These are phyloP conservation scores for Sterrhoptilus dennistouni DNA, from an alignment of 2,113 vertebrate genomes.

Conservation along the genomic window DNA sequence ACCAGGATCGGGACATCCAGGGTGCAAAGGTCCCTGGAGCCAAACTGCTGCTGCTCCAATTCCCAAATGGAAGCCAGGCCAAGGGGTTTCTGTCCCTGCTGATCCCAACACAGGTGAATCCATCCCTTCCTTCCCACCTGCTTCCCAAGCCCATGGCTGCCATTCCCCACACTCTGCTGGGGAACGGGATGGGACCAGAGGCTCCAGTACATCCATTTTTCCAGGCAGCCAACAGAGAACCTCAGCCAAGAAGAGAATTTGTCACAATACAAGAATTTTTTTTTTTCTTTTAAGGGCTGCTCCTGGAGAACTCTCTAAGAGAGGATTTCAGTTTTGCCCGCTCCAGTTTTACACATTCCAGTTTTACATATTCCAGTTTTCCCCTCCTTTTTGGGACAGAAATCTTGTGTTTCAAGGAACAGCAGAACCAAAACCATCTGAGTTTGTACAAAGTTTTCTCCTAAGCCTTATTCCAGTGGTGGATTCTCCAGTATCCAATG, in stretches of 20 bases:
- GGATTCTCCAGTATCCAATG: not conserved
- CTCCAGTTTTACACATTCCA: not conserved
- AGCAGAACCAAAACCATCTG: not conserved
- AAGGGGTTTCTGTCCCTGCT: not conserved
- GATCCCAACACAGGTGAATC: fast-evolving
- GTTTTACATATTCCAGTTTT: not conserved
- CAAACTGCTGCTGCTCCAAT: not conserved
- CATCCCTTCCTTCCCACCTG: not conserved
- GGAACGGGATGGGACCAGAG: not conserved
- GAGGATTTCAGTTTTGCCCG: not conserved
- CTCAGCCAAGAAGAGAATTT: not conserved
- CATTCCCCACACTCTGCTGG: fast-evolving
- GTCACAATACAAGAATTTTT: not conserved
- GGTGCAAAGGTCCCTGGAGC: not conserved
- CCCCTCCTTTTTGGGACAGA: not conserved
- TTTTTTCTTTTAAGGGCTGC: not conserved
- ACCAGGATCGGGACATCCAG: not conserved
- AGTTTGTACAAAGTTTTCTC: not conserved
- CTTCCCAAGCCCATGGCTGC: not conserved
- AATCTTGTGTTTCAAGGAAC: not conserved
- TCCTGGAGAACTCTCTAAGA: not conserved
- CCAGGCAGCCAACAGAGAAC: not conserved
- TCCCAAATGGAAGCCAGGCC: not conserved
- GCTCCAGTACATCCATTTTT: fast-evolving
- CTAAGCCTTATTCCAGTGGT: not conserved